Evolutionary conservation across 1,140 invertebrate species (phyloP).

Genomic region (Drosophila truncata): DNA sequence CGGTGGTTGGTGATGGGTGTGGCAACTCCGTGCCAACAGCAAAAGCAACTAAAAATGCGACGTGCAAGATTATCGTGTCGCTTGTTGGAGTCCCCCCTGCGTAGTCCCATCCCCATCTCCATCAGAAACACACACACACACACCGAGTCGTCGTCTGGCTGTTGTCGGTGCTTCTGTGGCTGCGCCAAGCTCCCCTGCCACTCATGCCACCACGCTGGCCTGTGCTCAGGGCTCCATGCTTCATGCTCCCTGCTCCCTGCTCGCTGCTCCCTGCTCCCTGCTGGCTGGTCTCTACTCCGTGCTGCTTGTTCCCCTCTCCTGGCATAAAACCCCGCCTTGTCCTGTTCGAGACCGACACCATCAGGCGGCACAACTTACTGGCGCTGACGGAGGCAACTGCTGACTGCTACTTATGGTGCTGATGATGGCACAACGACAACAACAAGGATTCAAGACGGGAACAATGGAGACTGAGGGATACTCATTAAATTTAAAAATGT

Average conservation of each 20-base stretch:
- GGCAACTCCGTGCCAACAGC: constrained; percentile 54
- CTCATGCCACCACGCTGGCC: constrained; percentile 11
- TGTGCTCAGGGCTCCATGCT: neutral
- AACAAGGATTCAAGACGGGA: constrained; percentile 36
- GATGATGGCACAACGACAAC: constrained; percentile 81
- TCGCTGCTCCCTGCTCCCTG: neutral
- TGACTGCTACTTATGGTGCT: constrained; percentile 79
- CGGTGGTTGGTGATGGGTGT: constrained; percentile 21
- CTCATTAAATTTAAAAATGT: neutral
- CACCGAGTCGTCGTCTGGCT: constrained; percentile 34
- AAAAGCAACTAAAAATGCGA: constrained; percentile 81
- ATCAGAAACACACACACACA: constrained; percentile 11
- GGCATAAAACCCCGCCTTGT: neutral
- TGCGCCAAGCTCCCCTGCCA: constrained; percentile 39
- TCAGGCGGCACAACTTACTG: constrained; percentile 76
- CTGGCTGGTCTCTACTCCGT: neutral
- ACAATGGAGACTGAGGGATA: neutral
- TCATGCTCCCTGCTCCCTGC: neutral
- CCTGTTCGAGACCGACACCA: constrained; percentile 45
- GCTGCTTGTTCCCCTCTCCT: constrained; percentile 2
- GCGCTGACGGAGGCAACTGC: constrained; percentile 62
- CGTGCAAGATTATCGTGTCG: constrained; percentile 83
- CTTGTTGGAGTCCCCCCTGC: constrained; percentile 71
- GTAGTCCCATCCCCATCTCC: constrained; percentile 36
- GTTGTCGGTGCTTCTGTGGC: constrained; percentile 78